Evolutionary conservation across 2,888 invertebrate genomes (phyloP).

Genomic region (Teleogryllus oceanicus): DNA sequence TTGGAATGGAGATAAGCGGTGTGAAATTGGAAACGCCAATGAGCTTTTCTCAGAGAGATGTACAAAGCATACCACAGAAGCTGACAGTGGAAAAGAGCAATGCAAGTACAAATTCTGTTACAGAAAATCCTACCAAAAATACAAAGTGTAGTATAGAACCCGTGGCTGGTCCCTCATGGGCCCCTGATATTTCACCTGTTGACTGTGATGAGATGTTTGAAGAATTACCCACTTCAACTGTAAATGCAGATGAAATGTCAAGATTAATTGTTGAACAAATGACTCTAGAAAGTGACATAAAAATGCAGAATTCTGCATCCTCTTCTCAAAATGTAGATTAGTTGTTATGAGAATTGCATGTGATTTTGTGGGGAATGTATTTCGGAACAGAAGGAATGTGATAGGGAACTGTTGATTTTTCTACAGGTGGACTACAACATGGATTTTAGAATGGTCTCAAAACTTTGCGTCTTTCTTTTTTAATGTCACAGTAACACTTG

Average conservation of each 20-base stretch:
- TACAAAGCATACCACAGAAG: not conserved
- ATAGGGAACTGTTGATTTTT: too few species aligned
- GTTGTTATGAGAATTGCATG: too few species aligned
- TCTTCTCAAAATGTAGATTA: too few species aligned
- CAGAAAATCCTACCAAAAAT: not conserved
- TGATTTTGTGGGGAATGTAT: too few species aligned
- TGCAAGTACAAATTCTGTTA: not conserved
- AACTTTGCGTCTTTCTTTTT: too few species aligned
- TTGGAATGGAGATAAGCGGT: not conserved
- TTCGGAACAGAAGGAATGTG: too few species aligned
- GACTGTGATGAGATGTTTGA: not conserved
- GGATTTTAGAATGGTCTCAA: too few species aligned
- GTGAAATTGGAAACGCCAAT: not conserved
- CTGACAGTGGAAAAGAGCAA: not conserved
- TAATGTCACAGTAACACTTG: too few species aligned
- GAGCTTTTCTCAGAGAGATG: not conserved
- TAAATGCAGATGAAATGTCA: not conserved
- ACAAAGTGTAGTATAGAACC: constrained; percentile 22
- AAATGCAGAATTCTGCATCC: not conserved
- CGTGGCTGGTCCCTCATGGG: constrained; percentile 25
- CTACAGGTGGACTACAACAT: too few species aligned
- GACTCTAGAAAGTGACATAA: constrained; percentile 1
- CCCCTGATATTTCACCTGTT: constrained; percentile 2
- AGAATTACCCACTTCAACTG: not conserved
- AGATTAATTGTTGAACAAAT: not conserved